Conservation (phyloP, 2,113 vertebrate species). For the Platanista minor region DNA sequence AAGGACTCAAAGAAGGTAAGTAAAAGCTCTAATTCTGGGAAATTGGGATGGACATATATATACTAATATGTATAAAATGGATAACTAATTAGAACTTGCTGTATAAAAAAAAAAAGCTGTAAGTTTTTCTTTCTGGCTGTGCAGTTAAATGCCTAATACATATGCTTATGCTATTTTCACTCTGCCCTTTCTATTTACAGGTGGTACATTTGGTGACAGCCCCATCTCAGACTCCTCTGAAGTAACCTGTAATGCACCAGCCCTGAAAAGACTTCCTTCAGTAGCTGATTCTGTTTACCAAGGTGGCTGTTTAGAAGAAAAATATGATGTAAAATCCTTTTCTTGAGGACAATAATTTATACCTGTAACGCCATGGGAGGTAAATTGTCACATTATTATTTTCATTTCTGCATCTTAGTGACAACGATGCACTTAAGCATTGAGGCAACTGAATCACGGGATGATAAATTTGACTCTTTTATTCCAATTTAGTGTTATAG, state of each 20-base stretch:
- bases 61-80: no score
- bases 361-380: not conserved
- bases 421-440: not conserved
- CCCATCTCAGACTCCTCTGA: not conserved
- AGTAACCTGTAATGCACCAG: not conserved
- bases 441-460: not conserved
- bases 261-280: not conserved
- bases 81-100: no score
- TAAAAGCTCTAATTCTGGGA: not conserved
- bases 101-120: no score
- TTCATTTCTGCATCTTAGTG: not conserved
- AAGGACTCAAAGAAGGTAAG: not conserved
- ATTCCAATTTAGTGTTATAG: not conserved
- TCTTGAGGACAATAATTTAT: not conserved
- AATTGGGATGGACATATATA: no score
- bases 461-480: not conserved
- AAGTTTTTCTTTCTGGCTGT: not conserved
- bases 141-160: not conserved
- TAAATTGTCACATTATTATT: not conserved
- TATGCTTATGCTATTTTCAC: accelerated
- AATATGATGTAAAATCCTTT: not conserved
- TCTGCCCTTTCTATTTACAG: not conserved
- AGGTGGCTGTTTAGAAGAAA: not conserved
- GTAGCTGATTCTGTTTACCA: not conserved
- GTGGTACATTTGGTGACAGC: accelerated